These are phyloP conservation scores for Sialis fuliginosa DNA, from an alignment of 2,888 invertebrate genomes.

Conservation along the genomic window DNA sequence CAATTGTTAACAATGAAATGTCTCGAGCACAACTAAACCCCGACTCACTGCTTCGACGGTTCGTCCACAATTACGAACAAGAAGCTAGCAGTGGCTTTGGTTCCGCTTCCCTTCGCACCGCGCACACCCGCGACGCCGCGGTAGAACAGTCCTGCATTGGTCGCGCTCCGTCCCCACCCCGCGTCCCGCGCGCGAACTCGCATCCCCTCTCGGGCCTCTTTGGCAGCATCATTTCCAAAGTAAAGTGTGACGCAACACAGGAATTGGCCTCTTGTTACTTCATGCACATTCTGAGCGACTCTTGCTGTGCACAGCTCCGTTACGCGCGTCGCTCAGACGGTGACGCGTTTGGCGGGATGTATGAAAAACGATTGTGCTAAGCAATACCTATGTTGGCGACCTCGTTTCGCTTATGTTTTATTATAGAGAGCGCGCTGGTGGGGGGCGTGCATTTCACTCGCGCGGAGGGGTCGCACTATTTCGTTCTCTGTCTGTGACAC, in stretches of 20 bases:
- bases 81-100: conserved; percentile 1
- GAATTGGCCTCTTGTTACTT: background rate
- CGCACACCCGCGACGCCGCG: background rate
- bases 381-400: background rate
- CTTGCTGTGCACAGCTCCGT: background rate
- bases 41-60: background rate
- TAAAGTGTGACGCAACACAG: conserved; percentile 2
- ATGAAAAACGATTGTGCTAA: background rate
- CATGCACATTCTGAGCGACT: background rate
- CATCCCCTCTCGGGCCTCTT: background rate
- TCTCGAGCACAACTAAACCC: background rate
- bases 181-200: background rate
- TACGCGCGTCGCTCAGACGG: background rate
- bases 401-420: background rate
- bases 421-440: background rate
- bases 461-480: conserved; percentile 11
- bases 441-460: conserved; percentile 4
- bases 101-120: background rate
- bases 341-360: background rate
- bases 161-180: background rate
- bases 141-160: background rate
- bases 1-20: background rate
- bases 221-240: background rate
- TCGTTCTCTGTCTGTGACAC: conserved; percentile 16
- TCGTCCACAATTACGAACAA: background rate